Conservation (phyloP, 2,113 vertebrate species). For the Varanus komodoensis region DNA sequence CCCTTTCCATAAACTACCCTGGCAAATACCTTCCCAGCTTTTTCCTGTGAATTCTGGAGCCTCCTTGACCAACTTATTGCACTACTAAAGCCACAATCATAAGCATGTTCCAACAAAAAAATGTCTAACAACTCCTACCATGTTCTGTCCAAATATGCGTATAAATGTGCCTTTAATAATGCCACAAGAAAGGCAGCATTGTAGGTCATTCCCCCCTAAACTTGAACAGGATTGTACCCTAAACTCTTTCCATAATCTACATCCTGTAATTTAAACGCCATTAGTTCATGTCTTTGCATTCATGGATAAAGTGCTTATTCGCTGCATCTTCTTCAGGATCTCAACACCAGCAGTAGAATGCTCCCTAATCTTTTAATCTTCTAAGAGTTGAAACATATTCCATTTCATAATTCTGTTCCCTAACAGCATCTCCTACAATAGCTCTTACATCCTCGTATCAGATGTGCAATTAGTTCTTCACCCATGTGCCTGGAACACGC, state of each 20-base stretch:
- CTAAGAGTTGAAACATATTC: background rate
- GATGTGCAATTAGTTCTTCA: slow-evolving; percentile 10
- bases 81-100: background rate
- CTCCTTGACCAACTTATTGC: background rate
- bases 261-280: background rate
- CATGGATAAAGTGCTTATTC: background rate
- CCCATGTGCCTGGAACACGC: background rate
- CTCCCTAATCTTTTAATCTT: background rate
- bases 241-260: background rate
- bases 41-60: background rate
- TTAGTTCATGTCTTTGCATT: background rate
- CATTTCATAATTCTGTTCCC: background rate
- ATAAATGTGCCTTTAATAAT: too few species aligned
- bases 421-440: background rate
- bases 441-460: background rate
- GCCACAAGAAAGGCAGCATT: too few species aligned
- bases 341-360: background rate
- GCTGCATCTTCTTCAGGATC: background rate
- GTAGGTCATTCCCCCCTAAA: too few species aligned
- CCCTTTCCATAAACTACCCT: background rate
- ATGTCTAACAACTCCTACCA: background rate
- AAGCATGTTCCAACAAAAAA: too few species aligned
- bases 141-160: too few species aligned
- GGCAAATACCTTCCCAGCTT: background rate
- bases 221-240: background rate